Evolutionary conservation across 2,797 vertebrate species (phyloP).

Genomic region (Pseudochirops cupreus): DNA sequence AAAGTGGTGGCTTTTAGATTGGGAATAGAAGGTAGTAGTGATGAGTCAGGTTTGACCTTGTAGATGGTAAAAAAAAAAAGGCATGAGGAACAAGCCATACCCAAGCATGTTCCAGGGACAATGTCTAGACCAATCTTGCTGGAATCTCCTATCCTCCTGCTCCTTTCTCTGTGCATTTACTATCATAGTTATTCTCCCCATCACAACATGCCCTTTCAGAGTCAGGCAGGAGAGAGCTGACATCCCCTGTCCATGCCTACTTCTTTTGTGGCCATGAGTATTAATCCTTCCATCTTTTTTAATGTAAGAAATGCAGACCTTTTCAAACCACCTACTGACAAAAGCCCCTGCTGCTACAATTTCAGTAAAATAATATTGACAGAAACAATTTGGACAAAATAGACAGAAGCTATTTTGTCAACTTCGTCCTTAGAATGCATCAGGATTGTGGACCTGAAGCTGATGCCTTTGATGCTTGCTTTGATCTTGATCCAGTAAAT

Average conservation of each 20-base stretch:
- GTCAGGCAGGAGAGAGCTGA: neutral
- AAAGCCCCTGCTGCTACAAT: neutral
- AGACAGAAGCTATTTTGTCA: neutral
- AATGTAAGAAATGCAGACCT: neutral
- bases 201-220: neutral
- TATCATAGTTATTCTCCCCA: neutral
- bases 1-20: neutral
- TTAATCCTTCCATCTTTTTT: constrained; percentile 16
- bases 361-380: neutral
- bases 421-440: neutral
- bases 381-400: neutral
- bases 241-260: neutral
- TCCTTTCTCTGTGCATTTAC: neutral
- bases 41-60: neutral
- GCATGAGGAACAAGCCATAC: neutral
- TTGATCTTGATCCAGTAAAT: neutral
- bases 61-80: neutral
- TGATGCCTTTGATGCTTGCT: neutral
- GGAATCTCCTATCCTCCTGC: neutral
- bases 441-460: neutral
- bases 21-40: neutral
- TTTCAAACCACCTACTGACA: neutral
- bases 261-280: neutral
- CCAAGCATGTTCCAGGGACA: neutral
- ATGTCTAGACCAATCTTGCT: neutral